These are phyloP conservation scores for Cichladusa arquata DNA, from an alignment of 2,113 vertebrate genomes.

Conservation along the genomic window DNA sequence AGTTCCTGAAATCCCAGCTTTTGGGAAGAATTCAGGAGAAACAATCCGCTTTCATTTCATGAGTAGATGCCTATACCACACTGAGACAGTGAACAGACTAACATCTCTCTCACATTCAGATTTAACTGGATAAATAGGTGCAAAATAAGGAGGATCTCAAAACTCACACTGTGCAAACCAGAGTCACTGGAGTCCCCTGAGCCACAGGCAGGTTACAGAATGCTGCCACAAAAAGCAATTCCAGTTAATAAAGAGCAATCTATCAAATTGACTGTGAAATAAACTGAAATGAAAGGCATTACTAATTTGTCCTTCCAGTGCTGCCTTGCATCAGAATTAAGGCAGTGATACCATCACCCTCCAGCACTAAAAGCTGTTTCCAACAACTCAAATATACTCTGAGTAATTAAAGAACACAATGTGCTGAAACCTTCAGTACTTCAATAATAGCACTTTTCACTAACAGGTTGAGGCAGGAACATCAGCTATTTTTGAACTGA, in stretches of 20 bases:
- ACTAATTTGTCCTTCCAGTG: not conserved
- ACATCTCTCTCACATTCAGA: not conserved
- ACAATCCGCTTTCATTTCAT: not conserved
- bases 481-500: not conserved
- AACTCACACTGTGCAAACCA: not conserved
- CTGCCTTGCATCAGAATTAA: constrained; percentile 1
- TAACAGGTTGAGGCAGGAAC: not conserved
- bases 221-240: not conserved
- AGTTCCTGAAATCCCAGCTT: not conserved
- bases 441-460: not conserved
- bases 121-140: not conserved
- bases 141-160: not conserved
- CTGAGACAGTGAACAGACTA: not conserved
- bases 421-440: not conserved
- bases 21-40: not conserved
- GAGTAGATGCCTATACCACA: not conserved
- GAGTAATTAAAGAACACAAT: constrained; percentile 24
- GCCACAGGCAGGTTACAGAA: not conserved
- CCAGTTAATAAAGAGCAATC: not conserved
- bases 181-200: not conserved
- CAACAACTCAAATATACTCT: not conserved
- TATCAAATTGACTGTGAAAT: constrained; percentile 8
- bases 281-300: constrained; percentile 5
- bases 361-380: constrained; percentile 6
- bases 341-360: not conserved